Conservation (phyloP, 2,797 vertebrate species). For the Australoheros facetus region DNA sequence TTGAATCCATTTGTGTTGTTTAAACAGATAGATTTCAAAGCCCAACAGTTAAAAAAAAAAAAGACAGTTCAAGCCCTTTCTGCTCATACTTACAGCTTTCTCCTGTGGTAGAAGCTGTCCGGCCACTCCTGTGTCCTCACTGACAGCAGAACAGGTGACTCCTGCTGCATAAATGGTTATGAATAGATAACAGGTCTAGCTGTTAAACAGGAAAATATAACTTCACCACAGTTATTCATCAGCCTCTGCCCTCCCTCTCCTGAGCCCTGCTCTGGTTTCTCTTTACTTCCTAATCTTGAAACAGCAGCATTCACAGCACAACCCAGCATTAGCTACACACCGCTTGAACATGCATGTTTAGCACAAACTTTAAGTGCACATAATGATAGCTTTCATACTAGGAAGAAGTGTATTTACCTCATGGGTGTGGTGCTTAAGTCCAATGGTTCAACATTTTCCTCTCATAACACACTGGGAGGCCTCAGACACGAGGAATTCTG, state of each 20-base stretch:
- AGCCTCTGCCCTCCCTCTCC: conserved; percentile 15
- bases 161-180: conserved; percentile 12
- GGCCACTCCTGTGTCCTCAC: background rate
- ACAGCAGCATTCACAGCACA: conserved; percentile 1
- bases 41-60: background rate
- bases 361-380: background rate
- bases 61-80: background rate
- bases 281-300: conserved; percentile 6
- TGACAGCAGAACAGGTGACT: conserved; percentile 39
- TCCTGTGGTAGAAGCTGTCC: background rate
- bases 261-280: background rate
- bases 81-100: conserved; percentile 31
- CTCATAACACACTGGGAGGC: conserved; percentile 17
- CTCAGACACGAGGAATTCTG: background rate
- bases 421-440: conserved; percentile 49
- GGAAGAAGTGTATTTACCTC: conserved; percentile 18
- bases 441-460: conserved; percentile 50
- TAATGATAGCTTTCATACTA: background rate
- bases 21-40: background rate
- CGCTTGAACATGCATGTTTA: background rate
- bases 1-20: background rate
- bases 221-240: conserved; percentile 59
- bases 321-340: background rate
- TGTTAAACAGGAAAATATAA: conserved; percentile 46
- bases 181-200: conserved; percentile 17